A percentile compares a stretch with the other conserved stretches of the same genome.
phyloP scores from a whole-genome alignment of 2,797 vertebrate species.

The Phataginus tricuspis region DNA sequence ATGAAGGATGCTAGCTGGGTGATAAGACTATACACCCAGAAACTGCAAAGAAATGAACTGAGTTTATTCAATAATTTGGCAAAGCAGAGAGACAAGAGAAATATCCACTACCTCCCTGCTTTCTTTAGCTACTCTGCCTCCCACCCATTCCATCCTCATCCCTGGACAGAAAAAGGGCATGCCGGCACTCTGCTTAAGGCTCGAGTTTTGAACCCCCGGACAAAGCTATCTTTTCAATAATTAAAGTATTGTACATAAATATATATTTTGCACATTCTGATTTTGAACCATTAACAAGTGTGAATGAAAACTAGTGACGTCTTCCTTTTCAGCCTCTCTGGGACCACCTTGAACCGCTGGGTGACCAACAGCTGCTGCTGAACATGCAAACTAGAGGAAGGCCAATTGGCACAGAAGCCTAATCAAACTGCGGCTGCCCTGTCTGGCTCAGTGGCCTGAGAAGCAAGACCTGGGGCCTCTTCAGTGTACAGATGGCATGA shows the following conservation, averaged over 20 bases:
- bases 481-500: neutral
- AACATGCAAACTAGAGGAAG: neutral
- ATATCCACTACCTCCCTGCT: neutral
- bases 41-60: conserved; percentile 31
- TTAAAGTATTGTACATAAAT: conserved; percentile 35
- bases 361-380: neutral
- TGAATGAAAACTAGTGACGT: neutral
- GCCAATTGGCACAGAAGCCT: neutral
- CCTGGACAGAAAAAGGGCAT: neutral
- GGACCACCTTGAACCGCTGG: neutral
- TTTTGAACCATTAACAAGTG: conserved; percentile 28
- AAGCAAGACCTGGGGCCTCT: neutral
- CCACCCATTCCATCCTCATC: neutral
- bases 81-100: neutral
- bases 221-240: neutral
- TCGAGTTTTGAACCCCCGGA: conserved; percentile 2
- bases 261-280: conserved; percentile 42
- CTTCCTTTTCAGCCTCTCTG: conserved; percentile 8
- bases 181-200: neutral
- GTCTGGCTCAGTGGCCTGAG: neutral
- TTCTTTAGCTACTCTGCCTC: conserved; percentile 5
- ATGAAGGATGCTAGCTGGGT: neutral
- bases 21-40: neutral
- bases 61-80: conserved; percentile 46
- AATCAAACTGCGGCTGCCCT: neutral